A percentile compares a stretch with the other conserved stretches of the same genome.
These are phyloP conservation scores for Lethrus apterus DNA, from an alignment of 1,140 invertebrate genomes.

Conservation along the genomic window DNA sequence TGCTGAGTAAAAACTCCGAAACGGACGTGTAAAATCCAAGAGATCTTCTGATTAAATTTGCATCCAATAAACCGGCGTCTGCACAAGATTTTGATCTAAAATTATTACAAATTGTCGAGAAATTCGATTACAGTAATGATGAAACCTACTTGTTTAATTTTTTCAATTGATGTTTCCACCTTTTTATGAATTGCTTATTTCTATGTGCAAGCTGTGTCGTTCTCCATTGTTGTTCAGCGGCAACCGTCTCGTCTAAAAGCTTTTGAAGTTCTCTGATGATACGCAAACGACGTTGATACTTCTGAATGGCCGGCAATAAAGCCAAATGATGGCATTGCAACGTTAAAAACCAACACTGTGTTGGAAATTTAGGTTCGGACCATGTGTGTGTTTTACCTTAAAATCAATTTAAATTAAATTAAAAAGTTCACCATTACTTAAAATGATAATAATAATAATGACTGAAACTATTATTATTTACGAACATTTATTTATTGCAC, in stretches of 20 bases:
- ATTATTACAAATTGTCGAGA: conserved; percentile 11
- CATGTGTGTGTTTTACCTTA: conserved; percentile 54
- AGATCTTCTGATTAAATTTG: conserved; percentile 66
- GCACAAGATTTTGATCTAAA: conserved; percentile 76
- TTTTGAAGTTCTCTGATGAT: conserved; percentile 86
- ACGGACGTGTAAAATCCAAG: conserved; percentile 82
- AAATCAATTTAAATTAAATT: no score
- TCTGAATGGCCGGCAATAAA: conserved; percentile 78
- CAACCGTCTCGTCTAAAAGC: conserved; percentile 79
- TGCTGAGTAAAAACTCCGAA: conserved; percentile 65
- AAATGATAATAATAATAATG: no score
- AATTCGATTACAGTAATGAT: not conserved
- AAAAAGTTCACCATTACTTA: no score
- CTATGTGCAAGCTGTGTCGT: conserved; percentile 67
- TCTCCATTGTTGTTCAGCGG: conserved; percentile 75
- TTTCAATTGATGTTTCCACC: conserved; percentile 78
- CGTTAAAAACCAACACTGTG: conserved; percentile 94
- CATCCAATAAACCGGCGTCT: conserved; percentile 80
- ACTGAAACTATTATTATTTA: no score
- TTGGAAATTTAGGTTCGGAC: conserved; percentile 83
- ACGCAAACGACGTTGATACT: conserved; percentile 74
- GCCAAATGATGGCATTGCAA: conserved; percentile 89
- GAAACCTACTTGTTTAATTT: conserved; percentile 49
- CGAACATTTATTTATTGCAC: no score
- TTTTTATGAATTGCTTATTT: conserved; percentile 76